Evolutionary conservation across 2,797 vertebrate species (phyloP), one percentile per base, ranked within the genome.

Genomic region (Pseudochromis fuscus): DNA sequence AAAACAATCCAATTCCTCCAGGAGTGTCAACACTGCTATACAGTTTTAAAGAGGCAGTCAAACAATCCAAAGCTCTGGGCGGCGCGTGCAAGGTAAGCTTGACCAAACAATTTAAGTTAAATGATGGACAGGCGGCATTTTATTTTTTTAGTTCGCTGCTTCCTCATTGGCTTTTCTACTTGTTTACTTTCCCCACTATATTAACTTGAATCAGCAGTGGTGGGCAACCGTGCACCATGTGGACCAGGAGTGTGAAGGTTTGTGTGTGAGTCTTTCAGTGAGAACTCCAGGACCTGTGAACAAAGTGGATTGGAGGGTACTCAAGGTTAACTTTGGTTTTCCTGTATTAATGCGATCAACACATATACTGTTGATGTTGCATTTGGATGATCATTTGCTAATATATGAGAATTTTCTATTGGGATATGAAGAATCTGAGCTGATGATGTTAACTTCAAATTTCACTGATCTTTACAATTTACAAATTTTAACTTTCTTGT

Each of bases 1-100:
- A 84, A 89, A 85, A 87, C 83, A 83, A 87, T 80, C 67, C 72
- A 83, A 83, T 86, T 84, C 73, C 83, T 84, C 53, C 63, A 75
- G 73, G 80, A 83, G 75, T 71, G 73, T 74, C 75, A 77, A 77
- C 55, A 80, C 51, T 67, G 56, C 65, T 77, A 65, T 77, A 75
- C 79, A 76, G 74, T 78, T 86, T 69, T 68, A 62, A 80, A 75
- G 75, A 76, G 53, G 57, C 68, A 77, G 75, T 64, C 74, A 72
- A 68, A 78, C 77, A 83, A 79, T 75, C 66, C 40, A 73, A 64
- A 85, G 51, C 59, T 52, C 48, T 49, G 37, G 31, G 51, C 3
- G 1, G 66, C 73, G 58, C 61, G 77, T 89, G 81, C 59, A 16
- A 68, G 37, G 38, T 57, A 72, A 75, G 77, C 60, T 28, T 35